Conservation (phyloP, 2,888 invertebrate genomes). For the Chrysotoxum bicinctum region DNA sequence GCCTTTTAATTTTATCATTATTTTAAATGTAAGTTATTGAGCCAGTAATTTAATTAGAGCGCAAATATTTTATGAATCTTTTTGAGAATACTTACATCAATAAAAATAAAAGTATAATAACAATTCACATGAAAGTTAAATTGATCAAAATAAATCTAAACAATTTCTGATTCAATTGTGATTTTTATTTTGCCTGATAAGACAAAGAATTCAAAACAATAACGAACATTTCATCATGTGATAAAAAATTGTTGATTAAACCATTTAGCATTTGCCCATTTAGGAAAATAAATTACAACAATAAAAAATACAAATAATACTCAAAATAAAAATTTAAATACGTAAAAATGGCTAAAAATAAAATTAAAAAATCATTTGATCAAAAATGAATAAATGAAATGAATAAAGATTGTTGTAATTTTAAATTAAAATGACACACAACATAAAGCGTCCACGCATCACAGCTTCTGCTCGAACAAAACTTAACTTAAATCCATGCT, state of each 20-base stretch:
- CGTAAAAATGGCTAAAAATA: neutral
- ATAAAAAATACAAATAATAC: neutral
- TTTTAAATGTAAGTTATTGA: slow-evolving; percentile 6
- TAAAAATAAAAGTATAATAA: neutral
- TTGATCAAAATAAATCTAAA: neutral
- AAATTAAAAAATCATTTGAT: neutral
- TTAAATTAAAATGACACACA: slow-evolving; percentile 36
- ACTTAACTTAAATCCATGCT: neutral
- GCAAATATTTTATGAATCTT: neutral
- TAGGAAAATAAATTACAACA: neutral
- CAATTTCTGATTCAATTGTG: neutral
- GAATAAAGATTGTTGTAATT: neutral
- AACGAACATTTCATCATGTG: neutral
- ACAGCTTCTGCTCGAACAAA: slow-evolving; percentile 63
- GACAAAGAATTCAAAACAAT: neutral
- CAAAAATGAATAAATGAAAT: neutral
- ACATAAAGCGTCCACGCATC: slow-evolving; percentile 66
- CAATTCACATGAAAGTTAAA: neutral
- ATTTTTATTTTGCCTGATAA: neutral
- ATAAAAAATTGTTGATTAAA: neutral
- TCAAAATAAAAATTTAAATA: neutral
- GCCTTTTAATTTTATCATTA: neutral
- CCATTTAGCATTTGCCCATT: neutral
- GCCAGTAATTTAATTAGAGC: neutral
- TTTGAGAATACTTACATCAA: neutral